Evolutionary conservation across 2,113 vertebrate genomes (phyloP), one percentile per base, ranked within the genome.

Genomic region (Mus musculus): DNA sequence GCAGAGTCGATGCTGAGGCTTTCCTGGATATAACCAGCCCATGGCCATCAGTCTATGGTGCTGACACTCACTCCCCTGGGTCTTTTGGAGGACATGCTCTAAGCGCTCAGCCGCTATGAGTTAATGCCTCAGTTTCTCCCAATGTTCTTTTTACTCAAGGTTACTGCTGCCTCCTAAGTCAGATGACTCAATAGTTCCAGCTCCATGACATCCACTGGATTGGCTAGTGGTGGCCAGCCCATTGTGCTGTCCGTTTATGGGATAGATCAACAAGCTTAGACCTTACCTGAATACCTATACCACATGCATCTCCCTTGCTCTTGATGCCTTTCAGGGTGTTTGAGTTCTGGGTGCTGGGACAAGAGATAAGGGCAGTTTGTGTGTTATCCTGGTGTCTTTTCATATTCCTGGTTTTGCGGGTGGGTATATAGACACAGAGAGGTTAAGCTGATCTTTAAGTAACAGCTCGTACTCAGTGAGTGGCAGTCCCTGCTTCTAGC

Each of bases 331-430:
- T 0, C 0, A 1, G 33, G 42, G 2, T 17, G 30, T 26, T 20
- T 30, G 54, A 3, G 0, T 19, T 54, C 85, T 1, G 8, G 49
- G 3, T 1, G 0, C 7, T 17, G 4, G 80, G 13, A 16, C 1
- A 36, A 46, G 22, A 20, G 13, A 0, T 33, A 0, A 6, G 14
- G 88, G 3, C 28, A 14, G n/a, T 2, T 20, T 16, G 3, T 4
- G 39, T 36, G 3, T 36, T 0, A 0, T 22, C 54, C 9, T 2
- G n/a, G 7, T 7, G n/a, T 63, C 6, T 0, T 42, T 2, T 5
- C 39, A 46, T 5, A 0, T 0, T 1, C 2, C 1, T 26, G 1
- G 7, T 3, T 22, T 54, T 8, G 0, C 0, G 5, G 3, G 1
- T 2, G 0, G 0, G 4, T 9, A 16, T 59, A 52, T 1, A 3